These are phyloP conservation scores for Diorhabda carinulata DNA, from an alignment of 1,140 invertebrate genomes.

Conservation along the genomic window DNA sequence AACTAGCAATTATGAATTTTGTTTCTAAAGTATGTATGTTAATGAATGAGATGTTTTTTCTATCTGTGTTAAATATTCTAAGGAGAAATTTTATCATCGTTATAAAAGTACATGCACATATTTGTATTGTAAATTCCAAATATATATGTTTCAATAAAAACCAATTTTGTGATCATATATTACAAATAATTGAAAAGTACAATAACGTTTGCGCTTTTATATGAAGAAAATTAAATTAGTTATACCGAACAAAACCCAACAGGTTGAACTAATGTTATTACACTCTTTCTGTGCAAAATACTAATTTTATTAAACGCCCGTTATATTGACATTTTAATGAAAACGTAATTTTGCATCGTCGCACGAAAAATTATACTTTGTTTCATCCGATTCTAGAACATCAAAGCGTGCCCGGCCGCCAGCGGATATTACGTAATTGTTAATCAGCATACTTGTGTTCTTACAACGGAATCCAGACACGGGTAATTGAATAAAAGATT, in stretches of 20 bases:
- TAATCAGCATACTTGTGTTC: constrained; percentile 28
- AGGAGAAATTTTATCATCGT: too few relatives aligned
- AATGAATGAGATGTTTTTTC: too few relatives aligned
- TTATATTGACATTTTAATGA: constrained; percentile 42
- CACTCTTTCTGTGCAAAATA: constrained; percentile 36
- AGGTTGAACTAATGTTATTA: constrained; percentile 38
- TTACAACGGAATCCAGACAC: constrained; percentile 17
- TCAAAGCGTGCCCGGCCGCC: constrained; percentile 28
- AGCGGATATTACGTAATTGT: constrained; percentile 26
- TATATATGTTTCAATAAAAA: too few relatives aligned
- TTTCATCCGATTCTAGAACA: constrained; percentile 31
- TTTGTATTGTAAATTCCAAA: too few relatives aligned
- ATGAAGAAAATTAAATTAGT: not conserved
- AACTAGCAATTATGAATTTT: too few relatives aligned
- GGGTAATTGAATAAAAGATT: constrained; percentile 23
- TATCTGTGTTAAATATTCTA: too few relatives aligned
- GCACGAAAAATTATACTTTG: constrained; percentile 36
- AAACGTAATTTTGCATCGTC: constrained; percentile 37
- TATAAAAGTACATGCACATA: too few relatives aligned
- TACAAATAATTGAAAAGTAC: too few relatives aligned
- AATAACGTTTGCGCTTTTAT: too few relatives aligned
- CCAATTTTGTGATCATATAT: too few relatives aligned
- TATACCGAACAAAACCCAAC: constrained; percentile 29
- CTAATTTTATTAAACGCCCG: constrained; percentile 41
- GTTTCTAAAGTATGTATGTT: too few relatives aligned